phyloP scores from a whole-genome alignment of 2,113 vertebrate genomes.

The Eolophus roseicapilla region DNA sequence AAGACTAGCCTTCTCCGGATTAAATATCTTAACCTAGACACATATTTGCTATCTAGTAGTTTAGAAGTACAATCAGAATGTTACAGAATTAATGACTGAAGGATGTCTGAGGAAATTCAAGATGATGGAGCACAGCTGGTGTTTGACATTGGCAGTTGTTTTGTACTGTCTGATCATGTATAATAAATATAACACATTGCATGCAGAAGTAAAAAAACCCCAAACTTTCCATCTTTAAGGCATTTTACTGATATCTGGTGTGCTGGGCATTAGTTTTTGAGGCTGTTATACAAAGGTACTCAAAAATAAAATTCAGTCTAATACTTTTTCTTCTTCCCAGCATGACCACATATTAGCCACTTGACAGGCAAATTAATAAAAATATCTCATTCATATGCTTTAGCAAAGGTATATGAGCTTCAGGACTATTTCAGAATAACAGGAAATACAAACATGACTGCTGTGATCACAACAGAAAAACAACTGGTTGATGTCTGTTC shows the following conservation, averaged over 20 bases:
- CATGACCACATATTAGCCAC: background rate
- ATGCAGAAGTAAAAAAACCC: background rate
- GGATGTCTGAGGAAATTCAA: background rate
- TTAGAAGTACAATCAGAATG: background rate
- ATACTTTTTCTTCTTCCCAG: background rate
- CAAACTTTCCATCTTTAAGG: background rate
- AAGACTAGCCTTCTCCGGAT: background rate
- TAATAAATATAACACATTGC: background rate
- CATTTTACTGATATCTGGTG: background rate
- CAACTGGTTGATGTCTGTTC: background rate
- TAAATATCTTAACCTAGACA: background rate
- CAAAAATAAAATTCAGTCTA: background rate
- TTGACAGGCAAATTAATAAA: background rate
- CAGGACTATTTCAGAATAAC: background rate
- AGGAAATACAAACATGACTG: background rate
- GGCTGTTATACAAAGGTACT: background rate
- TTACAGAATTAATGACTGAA: background rate
- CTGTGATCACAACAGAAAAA: background rate
- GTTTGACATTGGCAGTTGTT: background rate
- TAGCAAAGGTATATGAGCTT: background rate
- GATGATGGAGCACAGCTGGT: background rate
- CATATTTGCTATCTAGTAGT: background rate
- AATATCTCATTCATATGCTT: background rate
- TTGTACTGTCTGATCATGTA: background rate
- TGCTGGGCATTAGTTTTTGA: background rate